Conservation (phyloP, 2,113 vertebrate species). For the Laticauda laticaudata region DNA sequence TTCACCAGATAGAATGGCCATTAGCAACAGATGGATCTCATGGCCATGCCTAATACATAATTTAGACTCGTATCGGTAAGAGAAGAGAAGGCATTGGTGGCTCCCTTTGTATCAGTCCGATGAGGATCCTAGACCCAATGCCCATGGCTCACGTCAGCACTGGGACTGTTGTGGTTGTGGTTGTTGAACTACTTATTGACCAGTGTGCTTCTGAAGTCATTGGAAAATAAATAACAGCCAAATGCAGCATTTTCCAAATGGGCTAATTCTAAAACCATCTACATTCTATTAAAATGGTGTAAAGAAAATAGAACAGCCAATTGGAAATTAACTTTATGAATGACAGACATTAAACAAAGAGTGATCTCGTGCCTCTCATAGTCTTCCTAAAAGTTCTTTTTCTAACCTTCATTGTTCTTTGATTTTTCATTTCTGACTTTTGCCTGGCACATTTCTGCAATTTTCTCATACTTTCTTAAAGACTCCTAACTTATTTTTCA, state of each 20-base stretch:
- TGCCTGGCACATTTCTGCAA: neutral
- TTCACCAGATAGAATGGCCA: slow-evolving; percentile 49
- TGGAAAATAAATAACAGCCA: neutral
- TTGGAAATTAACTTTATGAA: neutral
- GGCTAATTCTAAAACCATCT: neutral
- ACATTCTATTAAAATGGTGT: no score
- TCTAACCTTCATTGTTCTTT: neutral
- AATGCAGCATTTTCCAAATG: neutral
- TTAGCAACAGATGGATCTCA: slow-evolving; percentile 27
- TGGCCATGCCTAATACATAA: slow-evolving; percentile 28
- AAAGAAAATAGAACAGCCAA: neutral
- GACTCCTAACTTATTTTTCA: neutral
- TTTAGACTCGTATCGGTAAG: slow-evolving; percentile 15
- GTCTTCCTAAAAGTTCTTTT: neutral
- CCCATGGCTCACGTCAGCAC: neutral
- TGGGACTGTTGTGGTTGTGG: neutral
- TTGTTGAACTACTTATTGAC: neutral
- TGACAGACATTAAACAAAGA: neutral
- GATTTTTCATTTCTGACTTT: neutral
- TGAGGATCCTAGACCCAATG: no score
- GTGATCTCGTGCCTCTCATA: neutral
- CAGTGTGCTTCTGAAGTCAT: neutral
- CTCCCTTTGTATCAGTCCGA: neutral
- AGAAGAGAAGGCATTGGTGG: neutral
- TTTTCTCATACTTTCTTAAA: neutral